Percentiles rank a stretch among this genome's conserved stretches.
Evolutionary conservation across 2,888 invertebrate species (phyloP).

Genomic region (Drosophila mayaguana): DNA sequence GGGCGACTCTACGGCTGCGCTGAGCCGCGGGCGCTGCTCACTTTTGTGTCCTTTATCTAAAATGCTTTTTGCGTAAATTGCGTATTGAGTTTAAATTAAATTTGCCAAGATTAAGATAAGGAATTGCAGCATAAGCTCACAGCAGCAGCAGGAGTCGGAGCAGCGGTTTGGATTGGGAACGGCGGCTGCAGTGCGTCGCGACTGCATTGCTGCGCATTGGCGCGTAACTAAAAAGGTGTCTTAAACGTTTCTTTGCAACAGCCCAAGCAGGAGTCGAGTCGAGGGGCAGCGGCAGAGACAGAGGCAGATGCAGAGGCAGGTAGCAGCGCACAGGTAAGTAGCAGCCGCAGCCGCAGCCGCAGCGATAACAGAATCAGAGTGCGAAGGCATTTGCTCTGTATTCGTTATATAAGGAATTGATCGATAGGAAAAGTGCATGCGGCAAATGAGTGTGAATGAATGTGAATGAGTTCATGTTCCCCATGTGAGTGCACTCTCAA

Average conservation of each 20-base stretch:
- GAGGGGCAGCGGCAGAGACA: not conserved
- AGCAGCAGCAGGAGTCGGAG: slow-evolving; percentile 16
- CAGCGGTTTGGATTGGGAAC: not conserved
- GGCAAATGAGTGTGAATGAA: slow-evolving; percentile 49
- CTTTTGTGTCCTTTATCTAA: slow-evolving; percentile 79
- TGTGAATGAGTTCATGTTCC: not conserved
- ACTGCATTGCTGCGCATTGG: slow-evolving; percentile 63
- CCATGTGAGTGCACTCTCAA: not conserved
- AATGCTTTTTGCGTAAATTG: slow-evolving; percentile 82
- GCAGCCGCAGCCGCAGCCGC: slow-evolving; percentile 8
- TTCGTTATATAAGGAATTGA: slow-evolving; percentile 40
- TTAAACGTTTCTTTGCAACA: slow-evolving; percentile 65
- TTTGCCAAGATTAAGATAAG: slow-evolving; percentile 82
- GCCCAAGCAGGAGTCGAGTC: slow-evolving; percentile 1
- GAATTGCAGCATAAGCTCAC: slow-evolving; percentile 61
- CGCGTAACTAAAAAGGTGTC: slow-evolving; percentile 76
- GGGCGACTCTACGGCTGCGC: slow-evolving; percentile 12
- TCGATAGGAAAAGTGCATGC: slow-evolving; percentile 53
- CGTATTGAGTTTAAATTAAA: slow-evolving; percentile 82
- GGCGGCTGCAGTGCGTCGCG: slow-evolving; percentile 31
- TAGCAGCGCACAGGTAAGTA: slow-evolving; percentile 15
- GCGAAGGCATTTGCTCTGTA: slow-evolving; percentile 25
- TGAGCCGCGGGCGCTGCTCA: slow-evolving; percentile 39
- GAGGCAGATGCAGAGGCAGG: slow-evolving; percentile 8
- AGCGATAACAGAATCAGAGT: slow-evolving; percentile 1